phyloP scores from a whole-genome alignment of 2,113 vertebrate species.

The Telmatochromis sp. region DNA sequence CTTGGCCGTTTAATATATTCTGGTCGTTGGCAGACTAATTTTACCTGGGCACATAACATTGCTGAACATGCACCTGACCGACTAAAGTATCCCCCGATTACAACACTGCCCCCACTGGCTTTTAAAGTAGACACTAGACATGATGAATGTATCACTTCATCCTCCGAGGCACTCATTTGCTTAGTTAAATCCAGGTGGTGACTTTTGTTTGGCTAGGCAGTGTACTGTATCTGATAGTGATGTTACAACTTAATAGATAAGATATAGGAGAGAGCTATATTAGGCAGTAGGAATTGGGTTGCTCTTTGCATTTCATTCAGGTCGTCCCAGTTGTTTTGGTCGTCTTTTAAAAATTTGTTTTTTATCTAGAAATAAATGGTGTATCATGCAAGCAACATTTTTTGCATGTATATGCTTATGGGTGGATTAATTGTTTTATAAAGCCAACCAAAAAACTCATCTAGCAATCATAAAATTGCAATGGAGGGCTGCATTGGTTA shows the following conservation, averaged over 20 bases:
- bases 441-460: not conserved
- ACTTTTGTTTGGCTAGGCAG: not conserved
- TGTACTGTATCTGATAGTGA: not conserved
- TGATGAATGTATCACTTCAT: not conserved
- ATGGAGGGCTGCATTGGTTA: not conserved
- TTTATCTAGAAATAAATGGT: not conserved
- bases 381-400: not conserved
- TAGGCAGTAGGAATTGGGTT: not conserved
- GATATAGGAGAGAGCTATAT: not conserved
- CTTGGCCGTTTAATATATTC: not conserved
- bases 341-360: not conserved
- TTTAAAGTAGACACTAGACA: not conserved
- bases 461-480: not conserved
- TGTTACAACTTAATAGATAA: not conserved
- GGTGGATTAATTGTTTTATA: not conserved
- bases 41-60: not conserved
- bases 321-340: not conserved
- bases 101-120: not conserved
- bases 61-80: not conserved
- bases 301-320: not conserved
- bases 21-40: not conserved
- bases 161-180: not conserved
- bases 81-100: not conserved
- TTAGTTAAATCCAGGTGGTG: not conserved
- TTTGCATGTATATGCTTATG: not conserved